Conservation (phyloP, 2,888 invertebrate genomes). For the Torymus tubicola region DNA sequence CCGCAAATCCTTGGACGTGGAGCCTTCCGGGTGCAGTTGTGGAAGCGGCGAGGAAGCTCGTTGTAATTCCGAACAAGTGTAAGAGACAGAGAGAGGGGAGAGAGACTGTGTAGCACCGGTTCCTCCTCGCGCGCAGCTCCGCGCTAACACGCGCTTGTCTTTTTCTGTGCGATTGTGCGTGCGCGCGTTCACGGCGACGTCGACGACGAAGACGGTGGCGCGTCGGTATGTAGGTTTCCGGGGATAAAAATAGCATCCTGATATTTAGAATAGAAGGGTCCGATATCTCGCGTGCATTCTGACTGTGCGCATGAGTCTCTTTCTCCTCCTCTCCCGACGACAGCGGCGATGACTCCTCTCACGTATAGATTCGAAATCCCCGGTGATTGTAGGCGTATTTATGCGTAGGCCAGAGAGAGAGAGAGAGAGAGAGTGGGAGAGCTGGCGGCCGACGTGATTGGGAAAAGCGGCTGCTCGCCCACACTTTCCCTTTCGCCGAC, state of each 20-base stretch:
- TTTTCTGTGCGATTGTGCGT: conserved; percentile 40
- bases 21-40: too few relatives aligned
- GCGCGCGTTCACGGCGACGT: conserved; percentile 30
- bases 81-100: neutral
- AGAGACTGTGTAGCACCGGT: too few relatives aligned
- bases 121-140: too few relatives aligned
- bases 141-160: neutral
- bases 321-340: conserved; percentile 50
- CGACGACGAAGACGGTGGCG: conserved; percentile 40
- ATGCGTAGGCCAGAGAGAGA: conserved; percentile 38
- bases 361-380: neutral
- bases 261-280: conserved; percentile 70
- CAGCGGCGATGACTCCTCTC: neutral
- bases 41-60: neutral
- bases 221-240: conserved; percentile 73
- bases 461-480: too few relatives aligned
- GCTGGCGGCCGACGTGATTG: neutral
- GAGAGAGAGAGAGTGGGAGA: neutral
- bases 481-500: too few relatives aligned
- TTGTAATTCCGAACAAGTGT: conserved; percentile 5
- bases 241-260: conserved; percentile 73
- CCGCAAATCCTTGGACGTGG: neutral
- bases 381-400: neutral
- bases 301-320: conserved; percentile 48
- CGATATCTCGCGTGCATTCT: conserved; percentile 45